Base-by-base conservation (phyloP, 2,888 invertebrate species). In the Merodon equestris region DNA sequence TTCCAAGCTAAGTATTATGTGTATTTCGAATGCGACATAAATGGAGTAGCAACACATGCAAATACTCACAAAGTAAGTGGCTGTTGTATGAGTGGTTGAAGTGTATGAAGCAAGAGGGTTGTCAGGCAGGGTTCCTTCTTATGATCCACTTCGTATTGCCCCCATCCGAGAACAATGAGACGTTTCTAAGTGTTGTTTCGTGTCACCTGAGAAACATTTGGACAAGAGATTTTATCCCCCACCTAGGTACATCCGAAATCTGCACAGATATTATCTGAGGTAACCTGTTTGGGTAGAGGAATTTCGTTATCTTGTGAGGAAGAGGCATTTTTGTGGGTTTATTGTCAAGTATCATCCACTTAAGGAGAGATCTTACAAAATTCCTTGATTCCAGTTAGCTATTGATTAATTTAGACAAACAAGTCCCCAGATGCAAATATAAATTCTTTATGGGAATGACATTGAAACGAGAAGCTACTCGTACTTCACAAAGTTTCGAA, bases 171-270 rank as follows among this genome's bases (percentile, higher is more conserved):
- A 81, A 83, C 83, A 83, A 83, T 82, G 83, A 82, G 83, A 83
- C 84, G 83, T 84, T 86, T 85, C 87, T 88, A 88, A 88, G 88
- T 88, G 88, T 88, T 88, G 88, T 88, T 88, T 88, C 88, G 85
- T 88, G 88, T 88, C 88, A 88, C 88, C 88, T 88, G 88, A 85
- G 88, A 88, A 88, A 86, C 87, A 87, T 88, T 88, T 88, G 87
- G 87, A 88, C 88, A 87, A 86, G 86, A 85, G 86, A 87, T 87
- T 86, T 79, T 56, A 44, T 58, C 77, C 73, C 47, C 47, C 77
- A 67, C 68, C 63, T 54, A 58, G 54, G 48, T 50, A 50, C 19
- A 27, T 27, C 3, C 7, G 27, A 27, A 27, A 27, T 27, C 10
- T 50, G 19, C 0, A 48, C 12, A 40, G n/a, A 40, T 40, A 7